These are phyloP conservation scores for Meteorus colon DNA, from an alignment of 2,888 invertebrate genomes.

Conservation along the genomic window DNA sequence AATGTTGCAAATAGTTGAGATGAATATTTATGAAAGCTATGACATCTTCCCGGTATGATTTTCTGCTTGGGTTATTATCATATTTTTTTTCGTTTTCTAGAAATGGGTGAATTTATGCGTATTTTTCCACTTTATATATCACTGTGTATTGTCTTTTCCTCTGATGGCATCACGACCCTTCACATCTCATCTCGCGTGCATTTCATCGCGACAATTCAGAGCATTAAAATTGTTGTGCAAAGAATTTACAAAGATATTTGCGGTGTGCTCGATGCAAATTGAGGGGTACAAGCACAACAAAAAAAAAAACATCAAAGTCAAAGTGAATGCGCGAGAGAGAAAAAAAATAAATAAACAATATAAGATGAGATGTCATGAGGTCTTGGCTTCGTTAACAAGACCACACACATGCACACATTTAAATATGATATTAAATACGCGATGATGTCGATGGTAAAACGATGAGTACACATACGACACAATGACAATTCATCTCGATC, in stretches of 20 bases:
- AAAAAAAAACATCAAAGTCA: neutral
- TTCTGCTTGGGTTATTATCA: too few relatives aligned
- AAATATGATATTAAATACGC: neutral
- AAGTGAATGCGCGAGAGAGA: neutral
- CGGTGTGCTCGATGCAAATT: constrained; percentile 40
- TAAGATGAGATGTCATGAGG: constrained; percentile 36
- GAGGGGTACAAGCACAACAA: neutral
- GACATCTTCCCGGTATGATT: too few relatives aligned
- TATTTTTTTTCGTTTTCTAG: too few relatives aligned
- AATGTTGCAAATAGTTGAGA: too few relatives aligned
- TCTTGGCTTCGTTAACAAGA: constrained; percentile 32
- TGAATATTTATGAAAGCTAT: too few relatives aligned
- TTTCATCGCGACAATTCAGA: constrained; percentile 13
- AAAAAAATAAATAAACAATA: constrained; percentile 17
- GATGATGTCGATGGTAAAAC: constrained; percentile 15
- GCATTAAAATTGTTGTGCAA: constrained; percentile 42
- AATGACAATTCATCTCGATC: constrained; percentile 14
- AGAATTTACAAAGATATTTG: constrained; percentile 47
- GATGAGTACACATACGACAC: neutral
- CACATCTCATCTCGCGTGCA: neutral
- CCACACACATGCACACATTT: constrained; percentile 36
- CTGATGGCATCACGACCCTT: neutral
- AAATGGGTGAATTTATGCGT: too few relatives aligned
- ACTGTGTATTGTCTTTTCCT: neutral
- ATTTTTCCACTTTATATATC: neutral